These are phyloP conservation scores for Ictalurus punctatus DNA, from an alignment of 2,113 vertebrate species.

Conservation along the genomic window DNA sequence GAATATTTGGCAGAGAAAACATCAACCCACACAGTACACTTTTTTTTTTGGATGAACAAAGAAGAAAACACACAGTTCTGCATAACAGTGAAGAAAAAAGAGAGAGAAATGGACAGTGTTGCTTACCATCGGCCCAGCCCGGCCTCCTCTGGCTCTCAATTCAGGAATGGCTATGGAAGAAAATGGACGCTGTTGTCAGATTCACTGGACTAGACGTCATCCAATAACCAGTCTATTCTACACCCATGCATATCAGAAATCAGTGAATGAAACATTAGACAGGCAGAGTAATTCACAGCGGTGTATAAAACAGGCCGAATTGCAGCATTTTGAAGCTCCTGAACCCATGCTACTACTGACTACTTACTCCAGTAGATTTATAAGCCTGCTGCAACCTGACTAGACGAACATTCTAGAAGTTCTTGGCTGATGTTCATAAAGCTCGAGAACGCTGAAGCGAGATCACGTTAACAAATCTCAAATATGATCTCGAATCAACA, in stretches of 20 bases:
- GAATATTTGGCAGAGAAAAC: conserved; percentile 11
- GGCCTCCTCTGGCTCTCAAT: conserved; percentile 71
- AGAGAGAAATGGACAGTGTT: conserved; percentile 32
- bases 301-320: neutral
- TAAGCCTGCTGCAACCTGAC: neutral
- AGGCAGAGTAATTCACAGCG: conserved; percentile 9
- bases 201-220: conserved; percentile 32
- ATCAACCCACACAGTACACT: conserved; percentile 30
- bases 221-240: conserved; percentile 25
- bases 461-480: neutral
- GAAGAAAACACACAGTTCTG: conserved; percentile 1
- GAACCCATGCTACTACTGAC: neutral
- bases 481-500: neutral
- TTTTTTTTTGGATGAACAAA: conserved; percentile 9
- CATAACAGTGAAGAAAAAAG: conserved; percentile 16
- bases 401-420: conserved; percentile 4
- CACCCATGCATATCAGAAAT: neutral
- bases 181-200: conserved; percentile 43
- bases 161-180: conserved; percentile 65
- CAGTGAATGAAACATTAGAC: conserved; percentile 11
- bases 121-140: conserved; percentile 77
- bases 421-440: neutral
- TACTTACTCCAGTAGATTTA: neutral
- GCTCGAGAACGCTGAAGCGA: neutral
- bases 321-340: neutral